A percentile compares a stretch with the other conserved stretches of the same genome.
These are phyloP conservation scores for Saturnia pavonia DNA, from an alignment of 2,888 invertebrate species.

Conservation along the genomic window DNA sequence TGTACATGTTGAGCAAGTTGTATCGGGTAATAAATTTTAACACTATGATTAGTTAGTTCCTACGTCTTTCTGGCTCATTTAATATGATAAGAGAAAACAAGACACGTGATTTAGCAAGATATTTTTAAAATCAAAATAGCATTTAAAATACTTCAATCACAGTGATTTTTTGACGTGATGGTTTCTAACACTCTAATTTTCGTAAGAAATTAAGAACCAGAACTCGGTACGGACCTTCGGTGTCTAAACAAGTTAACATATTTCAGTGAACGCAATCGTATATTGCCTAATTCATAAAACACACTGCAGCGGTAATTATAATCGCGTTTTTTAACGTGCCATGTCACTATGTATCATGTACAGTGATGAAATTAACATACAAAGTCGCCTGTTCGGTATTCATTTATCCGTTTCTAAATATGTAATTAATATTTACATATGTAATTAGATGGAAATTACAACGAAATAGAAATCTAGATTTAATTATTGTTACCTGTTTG, in stretches of 20 bases:
- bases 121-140: no score
- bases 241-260: neutral
- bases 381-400: neutral
- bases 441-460: neutral
- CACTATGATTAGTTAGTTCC: no score
- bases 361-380: neutral
- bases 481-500: neutral
- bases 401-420: slow-evolving; percentile 2
- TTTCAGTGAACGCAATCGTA: neutral
- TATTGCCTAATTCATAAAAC: neutral
- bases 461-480: neutral
- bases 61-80: no score
- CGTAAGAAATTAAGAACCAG: no score
- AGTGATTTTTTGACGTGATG: no score
- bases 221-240: no score
- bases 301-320: neutral
- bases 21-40: no score
- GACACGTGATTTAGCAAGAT: neutral
- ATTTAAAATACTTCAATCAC: no score
- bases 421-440: slow-evolving; percentile 1
- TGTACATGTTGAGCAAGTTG: no score
- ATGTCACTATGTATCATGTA: slow-evolving; percentile 4
- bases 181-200: no score
- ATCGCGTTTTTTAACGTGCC: slow-evolving; percentile 5
- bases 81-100: neutral